Evolutionary conservation across 2,113 vertebrate genomes (phyloP).

Genomic region (Odontophorus gujanensis): DNA sequence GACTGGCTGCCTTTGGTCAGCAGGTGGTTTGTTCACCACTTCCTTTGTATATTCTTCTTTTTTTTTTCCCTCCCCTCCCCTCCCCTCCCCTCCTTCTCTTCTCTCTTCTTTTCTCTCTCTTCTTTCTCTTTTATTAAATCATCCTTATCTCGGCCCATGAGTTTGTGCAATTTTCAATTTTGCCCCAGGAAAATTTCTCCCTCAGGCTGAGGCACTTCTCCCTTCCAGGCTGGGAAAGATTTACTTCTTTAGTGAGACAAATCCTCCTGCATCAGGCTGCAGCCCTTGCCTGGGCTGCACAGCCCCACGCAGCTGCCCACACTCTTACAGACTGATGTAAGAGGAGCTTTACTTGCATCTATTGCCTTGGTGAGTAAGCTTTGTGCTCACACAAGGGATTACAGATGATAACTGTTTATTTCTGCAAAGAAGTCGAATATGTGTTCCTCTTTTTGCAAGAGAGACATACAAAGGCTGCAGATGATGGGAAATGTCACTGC

Average conservation of each 20-base stretch:
- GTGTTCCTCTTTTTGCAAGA: neutral
- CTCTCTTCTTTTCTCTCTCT: too few species aligned
- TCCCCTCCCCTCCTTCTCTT: too few species aligned
- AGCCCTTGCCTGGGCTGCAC: neutral
- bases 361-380: neutral
- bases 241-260: neutral
- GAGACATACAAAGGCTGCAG: neutral
- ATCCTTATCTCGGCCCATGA: neutral
- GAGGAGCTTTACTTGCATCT: neutral
- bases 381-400: neutral
- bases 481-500: neutral
- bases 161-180: neutral
- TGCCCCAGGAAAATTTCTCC: too few species aligned
- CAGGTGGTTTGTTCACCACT: neutral
- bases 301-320: neutral
- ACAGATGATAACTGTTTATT: neutral
- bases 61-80: neutral
- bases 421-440: neutral
- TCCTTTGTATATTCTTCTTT: neutral
- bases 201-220: neutral
- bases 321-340: neutral
- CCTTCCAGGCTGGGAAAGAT: neutral
- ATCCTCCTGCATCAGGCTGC: accelerated
- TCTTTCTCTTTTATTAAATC: neutral
- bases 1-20: neutral